phyloP scores from a whole-genome alignment of 2,797 vertebrate species.

The Carduelis carduelis region DNA sequence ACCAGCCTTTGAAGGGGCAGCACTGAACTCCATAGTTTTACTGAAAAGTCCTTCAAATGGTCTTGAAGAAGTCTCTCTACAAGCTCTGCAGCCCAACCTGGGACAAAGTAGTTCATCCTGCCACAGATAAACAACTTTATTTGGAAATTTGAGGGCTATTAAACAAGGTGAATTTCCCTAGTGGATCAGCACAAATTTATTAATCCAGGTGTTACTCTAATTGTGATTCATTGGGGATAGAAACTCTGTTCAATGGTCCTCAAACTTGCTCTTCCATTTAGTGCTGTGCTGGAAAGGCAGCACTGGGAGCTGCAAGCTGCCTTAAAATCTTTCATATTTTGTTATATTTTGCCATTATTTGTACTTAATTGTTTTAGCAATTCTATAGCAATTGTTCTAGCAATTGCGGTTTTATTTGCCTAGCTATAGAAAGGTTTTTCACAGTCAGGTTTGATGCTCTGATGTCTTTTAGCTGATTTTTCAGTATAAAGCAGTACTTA shows the following conservation, averaged over 20 bases:
- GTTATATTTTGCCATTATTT: not conserved
- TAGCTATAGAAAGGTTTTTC: not conserved
- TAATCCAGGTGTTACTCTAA: conserved; percentile 69
- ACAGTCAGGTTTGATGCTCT: not conserved
- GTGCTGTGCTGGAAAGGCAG: not conserved
- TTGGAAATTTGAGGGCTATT: conserved; percentile 66
- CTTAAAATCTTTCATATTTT: not conserved
- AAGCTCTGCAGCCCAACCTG: conserved; percentile 10
- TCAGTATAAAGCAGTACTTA: not conserved
- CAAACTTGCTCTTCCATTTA: conserved; percentile 43
- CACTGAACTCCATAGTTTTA: not conserved
- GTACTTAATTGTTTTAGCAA: not conserved
- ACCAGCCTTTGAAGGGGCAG: not conserved
- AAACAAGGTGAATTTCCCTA: conserved; percentile 63
- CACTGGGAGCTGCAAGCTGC: not conserved
- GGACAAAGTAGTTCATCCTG: conserved; percentile 45
- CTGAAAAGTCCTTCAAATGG: conserved; percentile 59
- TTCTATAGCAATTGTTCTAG: not conserved
- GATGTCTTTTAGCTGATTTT: not conserved
- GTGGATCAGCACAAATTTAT: conserved; percentile 63
- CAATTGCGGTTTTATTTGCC: not conserved
- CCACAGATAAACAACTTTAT: conserved; percentile 67
- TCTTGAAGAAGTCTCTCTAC: conserved; percentile 25
- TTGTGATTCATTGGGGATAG: conserved; percentile 65
- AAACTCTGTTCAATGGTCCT: conserved; percentile 59